These are phyloP conservation scores for Typhlomys cinereus DNA, from an alignment of 2,113 vertebrate species.

Conservation along the genomic window DNA sequence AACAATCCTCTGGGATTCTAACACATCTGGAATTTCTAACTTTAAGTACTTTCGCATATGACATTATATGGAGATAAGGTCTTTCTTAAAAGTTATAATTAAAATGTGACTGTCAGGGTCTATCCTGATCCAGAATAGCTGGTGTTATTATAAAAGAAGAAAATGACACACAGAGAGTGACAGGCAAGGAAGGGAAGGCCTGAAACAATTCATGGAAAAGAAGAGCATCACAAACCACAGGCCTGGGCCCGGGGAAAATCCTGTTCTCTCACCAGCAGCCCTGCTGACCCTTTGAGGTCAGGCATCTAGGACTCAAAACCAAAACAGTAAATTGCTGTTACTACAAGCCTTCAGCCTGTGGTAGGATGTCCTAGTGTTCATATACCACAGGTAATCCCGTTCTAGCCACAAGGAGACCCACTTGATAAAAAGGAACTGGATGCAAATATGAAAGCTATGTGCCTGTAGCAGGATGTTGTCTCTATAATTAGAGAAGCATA, in stretches of 20 bases:
- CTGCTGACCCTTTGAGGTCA: not conserved
- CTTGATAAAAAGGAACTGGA: not conserved
- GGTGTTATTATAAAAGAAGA: not conserved
- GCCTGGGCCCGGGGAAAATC: not conserved
- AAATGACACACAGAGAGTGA: not conserved
- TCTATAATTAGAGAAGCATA: constrained; percentile 10
- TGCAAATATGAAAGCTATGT: not conserved
- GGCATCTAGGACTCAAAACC: not conserved
- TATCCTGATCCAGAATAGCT: not conserved
- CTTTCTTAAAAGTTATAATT: constrained; percentile 22
- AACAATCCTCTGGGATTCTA: not conserved
- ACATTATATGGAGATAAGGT: not conserved
- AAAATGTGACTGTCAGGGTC: not conserved
- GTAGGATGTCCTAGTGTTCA: not conserved
- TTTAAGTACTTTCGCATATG: not conserved
- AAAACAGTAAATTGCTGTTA: not conserved
- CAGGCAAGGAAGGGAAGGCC: not conserved
- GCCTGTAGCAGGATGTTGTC: not conserved
- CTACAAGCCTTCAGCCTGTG: not conserved
- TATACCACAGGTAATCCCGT: not conserved
- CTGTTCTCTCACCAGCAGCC: too few relatives aligned
- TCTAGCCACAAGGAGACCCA: not conserved
- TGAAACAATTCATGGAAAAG: not conserved
- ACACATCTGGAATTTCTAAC: not conserved
- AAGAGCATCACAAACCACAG: not conserved